phyloP scores from a whole-genome alignment of 2,797 vertebrate species.

The Pipistrellus pipistrellus region DNA sequence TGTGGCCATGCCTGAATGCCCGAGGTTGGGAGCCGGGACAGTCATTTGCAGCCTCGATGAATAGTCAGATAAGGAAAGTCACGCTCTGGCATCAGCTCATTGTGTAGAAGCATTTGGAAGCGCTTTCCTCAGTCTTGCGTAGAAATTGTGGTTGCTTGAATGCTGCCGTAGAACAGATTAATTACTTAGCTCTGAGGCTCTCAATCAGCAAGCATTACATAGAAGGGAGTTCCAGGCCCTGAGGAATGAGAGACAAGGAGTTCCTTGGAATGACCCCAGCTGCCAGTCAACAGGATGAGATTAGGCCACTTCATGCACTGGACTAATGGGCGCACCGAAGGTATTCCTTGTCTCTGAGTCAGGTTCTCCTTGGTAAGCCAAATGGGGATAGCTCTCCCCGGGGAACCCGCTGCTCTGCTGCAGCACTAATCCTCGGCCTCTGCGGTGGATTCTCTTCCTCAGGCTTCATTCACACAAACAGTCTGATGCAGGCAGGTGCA shows the following conservation, averaged over 20 bases:
- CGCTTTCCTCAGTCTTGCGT: neutral
- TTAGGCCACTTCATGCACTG: neutral
- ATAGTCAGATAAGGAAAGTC: neutral
- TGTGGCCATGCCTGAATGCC: neutral
- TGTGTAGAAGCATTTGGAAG: conserved; percentile 39
- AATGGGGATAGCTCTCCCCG: neutral
- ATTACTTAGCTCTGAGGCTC: conserved; percentile 46
- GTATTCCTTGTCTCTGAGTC: neutral
- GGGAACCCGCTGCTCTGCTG: no score
- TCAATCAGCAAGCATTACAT: conserved; percentile 41
- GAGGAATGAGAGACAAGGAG: neutral
- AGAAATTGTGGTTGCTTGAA: conserved; percentile 30
- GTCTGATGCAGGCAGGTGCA: neutral
- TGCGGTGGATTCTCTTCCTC: neutral
- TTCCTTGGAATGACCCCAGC: conserved; percentile 49
- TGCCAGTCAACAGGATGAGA: conserved; percentile 28
- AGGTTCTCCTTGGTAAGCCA: neutral
- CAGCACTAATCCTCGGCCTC: neutral
- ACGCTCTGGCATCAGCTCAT: neutral
- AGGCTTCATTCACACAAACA: neutral
- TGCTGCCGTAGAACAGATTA: conserved; percentile 67
- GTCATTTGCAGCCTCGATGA: neutral
- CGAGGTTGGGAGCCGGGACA: neutral
- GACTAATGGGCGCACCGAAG: neutral
- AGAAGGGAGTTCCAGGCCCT: conserved; percentile 49